Percentiles rank a stretch among this genome's conserved stretches.
Conservation (phyloP, 2,888 invertebrate genomes). For the Amblyjoppa proteus region DNA sequence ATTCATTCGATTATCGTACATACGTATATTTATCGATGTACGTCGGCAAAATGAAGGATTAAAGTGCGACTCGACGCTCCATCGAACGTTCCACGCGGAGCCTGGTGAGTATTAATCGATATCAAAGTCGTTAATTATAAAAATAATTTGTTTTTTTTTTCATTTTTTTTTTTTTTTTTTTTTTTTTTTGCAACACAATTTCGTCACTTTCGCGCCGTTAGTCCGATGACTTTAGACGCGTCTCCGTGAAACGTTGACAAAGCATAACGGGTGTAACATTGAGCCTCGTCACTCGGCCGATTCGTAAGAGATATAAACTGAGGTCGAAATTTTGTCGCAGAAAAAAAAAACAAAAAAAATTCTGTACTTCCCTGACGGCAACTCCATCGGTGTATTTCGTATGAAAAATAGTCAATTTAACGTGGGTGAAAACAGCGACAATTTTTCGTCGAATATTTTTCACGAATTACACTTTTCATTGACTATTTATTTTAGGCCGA, state of each 20-base stretch:
- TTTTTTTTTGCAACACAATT: neutral
- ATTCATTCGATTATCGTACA: conserved; percentile 18
- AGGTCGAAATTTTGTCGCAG: neutral
- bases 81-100: conserved; percentile 40
- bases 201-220: neutral
- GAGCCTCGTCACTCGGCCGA: neutral
- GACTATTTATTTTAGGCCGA: too few relatives aligned
- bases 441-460: too few relatives aligned
- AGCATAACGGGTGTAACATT: neutral
- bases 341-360: neutral
- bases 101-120: conserved; percentile 48
- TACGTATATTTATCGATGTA: neutral
- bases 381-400: neutral
- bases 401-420: neutral
- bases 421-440: too few relatives aligned
- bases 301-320: neutral
- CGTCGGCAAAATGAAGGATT: conserved; percentile 60
- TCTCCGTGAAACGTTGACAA: neutral
- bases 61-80: conserved; percentile 61
- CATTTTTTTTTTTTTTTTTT: neutral
- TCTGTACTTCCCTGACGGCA: neutral
- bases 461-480: too few relatives aligned
- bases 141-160: neutral
- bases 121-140: neutral
- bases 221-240: neutral